Base-by-base conservation (phyloP, 2,888 invertebrate genomes). In the Cynaeus angustus region DNA sequence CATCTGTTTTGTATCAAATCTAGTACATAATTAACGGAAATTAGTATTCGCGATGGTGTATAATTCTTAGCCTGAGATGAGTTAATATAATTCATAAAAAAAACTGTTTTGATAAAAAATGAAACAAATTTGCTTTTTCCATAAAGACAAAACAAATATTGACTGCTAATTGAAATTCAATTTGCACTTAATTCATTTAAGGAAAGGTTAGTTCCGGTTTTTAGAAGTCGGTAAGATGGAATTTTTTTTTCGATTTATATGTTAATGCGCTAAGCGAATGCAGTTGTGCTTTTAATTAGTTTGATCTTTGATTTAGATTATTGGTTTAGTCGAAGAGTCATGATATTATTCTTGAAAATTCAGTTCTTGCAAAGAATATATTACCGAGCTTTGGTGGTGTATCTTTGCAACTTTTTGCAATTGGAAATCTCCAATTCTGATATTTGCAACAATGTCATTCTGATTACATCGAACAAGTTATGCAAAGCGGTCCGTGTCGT, bases 381-480 rank as follows among this genome's bases (percentile, higher is more conserved):
- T 28, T 4, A 28, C 7, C 4, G 7, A 28, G 4, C 28, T 28
- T 28, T 28, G 7, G 33, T 7, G 3, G 6, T 7, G 9, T 4
- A 33, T 33, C n/a, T 1, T 1, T 33, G 33, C n/a, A 33, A 4
- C 33, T 33, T 33, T 33, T 33, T 33, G 3, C n/a, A 41, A 41
- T 41, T 13, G 13, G 13, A 41, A 41, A 41, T 41, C n/a, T 12
- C 41, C 41, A 41, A 41, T 41, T 41, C 41, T 13, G 41, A 41
- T 41, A 41, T 41, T 41, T 13, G 1, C 41, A 41, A 41, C 41
- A 41, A 41, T 41, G 41, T 41, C 41, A 41, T 41, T n/a, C 41
- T 48, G 4, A 56, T 61, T 38, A 12, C 38, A 26, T 30, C 41
- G 45, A 45, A 53, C 65, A 43, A 45, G 65, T 65, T 65, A 65